These are phyloP conservation scores for Ceratoteleas bidentatus DNA, from an alignment of 1,140 invertebrate genomes.

Conservation along the genomic window DNA sequence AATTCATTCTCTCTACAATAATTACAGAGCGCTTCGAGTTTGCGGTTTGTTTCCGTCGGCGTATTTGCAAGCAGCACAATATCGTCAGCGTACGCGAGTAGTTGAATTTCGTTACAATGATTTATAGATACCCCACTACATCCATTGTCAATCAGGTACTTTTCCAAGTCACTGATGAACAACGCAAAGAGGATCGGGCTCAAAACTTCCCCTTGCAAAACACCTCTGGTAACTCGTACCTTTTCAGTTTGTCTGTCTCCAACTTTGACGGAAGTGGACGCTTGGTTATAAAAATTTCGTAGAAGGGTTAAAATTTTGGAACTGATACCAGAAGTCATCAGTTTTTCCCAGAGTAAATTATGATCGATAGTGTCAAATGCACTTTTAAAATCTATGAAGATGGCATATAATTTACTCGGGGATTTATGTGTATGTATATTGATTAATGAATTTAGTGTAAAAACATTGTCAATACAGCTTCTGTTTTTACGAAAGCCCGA, in stretches of 20 bases:
- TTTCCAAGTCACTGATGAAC: neutral
- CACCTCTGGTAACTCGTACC: neutral
- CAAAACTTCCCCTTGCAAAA: conserved; percentile 2
- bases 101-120: neutral
- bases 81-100: neutral
- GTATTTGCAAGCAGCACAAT: neutral
- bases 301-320: neutral
- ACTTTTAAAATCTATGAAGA: neutral
- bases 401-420: neutral
- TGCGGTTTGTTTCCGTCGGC: neutral
- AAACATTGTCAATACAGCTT: neutral
- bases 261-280: neutral
- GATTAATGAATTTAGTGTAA: neutral
- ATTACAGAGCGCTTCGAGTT: too few species aligned
- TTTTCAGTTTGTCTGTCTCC: neutral
- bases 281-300: neutral
- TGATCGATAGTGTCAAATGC: neutral
- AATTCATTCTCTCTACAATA: too few species aligned
- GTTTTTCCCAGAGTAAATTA: neutral
- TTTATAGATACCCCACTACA: neutral
- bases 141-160: neutral
- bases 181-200: neutral
- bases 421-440: neutral
- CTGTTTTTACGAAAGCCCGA: neutral
- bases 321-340: neutral